Evolutionary conservation across 2,797 vertebrate genomes (phyloP), one percentile per base, ranked within the genome.

Genomic region (Gorsachius magnificus): DNA sequence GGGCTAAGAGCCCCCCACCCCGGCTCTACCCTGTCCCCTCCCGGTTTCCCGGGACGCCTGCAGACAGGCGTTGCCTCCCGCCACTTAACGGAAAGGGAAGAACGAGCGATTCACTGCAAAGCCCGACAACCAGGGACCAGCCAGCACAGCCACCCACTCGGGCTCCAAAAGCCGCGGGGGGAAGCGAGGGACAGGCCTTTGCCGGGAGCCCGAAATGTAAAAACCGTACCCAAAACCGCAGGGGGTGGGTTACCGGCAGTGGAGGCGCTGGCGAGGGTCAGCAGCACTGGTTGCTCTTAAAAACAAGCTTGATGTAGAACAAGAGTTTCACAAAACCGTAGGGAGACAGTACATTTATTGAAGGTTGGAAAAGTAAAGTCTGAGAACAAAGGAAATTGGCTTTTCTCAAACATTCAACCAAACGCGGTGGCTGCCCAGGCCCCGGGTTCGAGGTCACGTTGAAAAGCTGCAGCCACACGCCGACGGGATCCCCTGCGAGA

Each of bases 321-420:
- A 65, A 18, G 54, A 18, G 54, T 63, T 72, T 56, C 28, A 35
- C 38, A 46, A 66, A 90, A 69, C 10, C 75, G 18, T 57, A 33
- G 9, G 33, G 79, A 94, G 89, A 88, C 79, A 38, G 69, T 35
- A 51, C 57, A 4, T 95, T 96, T 93, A 95, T 85, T 94, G 79
- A 75, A 78, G 38, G 74, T 56, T 75, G 89, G 82, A 48, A 81
- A 77, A 85, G 90, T 50, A n/a, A 87, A 78, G 56, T 21, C 46
- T 56, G 56, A 84, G 79, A 83, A 84, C 45, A 71, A 91, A 91
- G 38, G 64, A 70, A 92, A 76, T 9, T 2, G 5, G 16, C 11
- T 38, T 61, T 83, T 83, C 19, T 5, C 8, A 74, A 81, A 72
- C 43, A n/a, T 8, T 85, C 61, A 70, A 11, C 63, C 33, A 7